These are phyloP conservation scores for Notodromas monacha DNA, from an alignment of 2,888 invertebrate genomes.

Conservation along the genomic window DNA sequence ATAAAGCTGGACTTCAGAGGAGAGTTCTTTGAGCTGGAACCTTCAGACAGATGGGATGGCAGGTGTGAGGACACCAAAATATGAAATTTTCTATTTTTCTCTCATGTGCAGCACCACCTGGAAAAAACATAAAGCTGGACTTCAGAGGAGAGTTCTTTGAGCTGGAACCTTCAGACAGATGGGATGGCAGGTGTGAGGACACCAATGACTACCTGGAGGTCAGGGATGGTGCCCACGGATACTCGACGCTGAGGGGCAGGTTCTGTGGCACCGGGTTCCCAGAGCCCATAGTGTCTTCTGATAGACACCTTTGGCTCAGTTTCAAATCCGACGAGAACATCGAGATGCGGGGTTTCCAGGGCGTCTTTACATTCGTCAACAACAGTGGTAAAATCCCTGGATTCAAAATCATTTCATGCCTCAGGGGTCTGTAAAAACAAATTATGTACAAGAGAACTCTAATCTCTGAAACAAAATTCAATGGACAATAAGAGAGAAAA, in stretches of 20 bases:
- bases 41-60: too few species aligned
- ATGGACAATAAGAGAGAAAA: too few species aligned
- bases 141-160: constrained; percentile 38
- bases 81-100: too few species aligned
- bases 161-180: too few species aligned
- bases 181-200: too few species aligned
- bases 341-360: constrained; percentile 40
- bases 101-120: too few species aligned
- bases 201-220: constrained; percentile 48
- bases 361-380: constrained; percentile 32
- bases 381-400: constrained; percentile 20
- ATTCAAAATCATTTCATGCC: too few species aligned
- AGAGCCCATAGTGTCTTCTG: constrained; percentile 32
- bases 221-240: constrained; percentile 45
- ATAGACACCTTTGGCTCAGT: constrained; percentile 37
- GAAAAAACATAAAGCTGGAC: constrained; percentile 28
- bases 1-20: constrained; percentile 37
- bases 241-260: constrained; percentile 27
- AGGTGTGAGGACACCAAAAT: constrained; percentile 26
- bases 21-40: constrained; percentile 40
- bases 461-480: too few species aligned
- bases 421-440: too few species aligned
- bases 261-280: constrained; percentile 39
- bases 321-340: constrained; percentile 49
- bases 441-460: too few species aligned